phyloP scores from a whole-genome alignment of 2,888 invertebrate species.

The Parthenolecanium corni region DNA sequence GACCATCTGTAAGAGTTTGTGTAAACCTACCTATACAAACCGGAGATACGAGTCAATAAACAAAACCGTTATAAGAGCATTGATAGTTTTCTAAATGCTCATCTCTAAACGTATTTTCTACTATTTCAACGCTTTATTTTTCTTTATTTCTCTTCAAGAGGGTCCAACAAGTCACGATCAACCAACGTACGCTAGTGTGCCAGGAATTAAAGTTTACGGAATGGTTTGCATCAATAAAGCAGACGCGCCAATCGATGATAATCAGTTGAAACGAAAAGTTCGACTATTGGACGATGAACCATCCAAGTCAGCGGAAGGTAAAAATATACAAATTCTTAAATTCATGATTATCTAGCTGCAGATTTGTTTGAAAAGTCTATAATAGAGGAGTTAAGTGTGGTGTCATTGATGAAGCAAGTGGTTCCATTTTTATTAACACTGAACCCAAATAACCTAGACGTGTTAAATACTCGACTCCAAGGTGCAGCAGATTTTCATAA shows the following conservation, averaged over 20 bases:
- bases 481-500: no score
- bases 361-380: no score
- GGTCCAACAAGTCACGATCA: conserved; percentile 90
- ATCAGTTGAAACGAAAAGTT: conserved; percentile 10
- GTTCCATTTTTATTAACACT: no score
- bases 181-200: conserved; percentile 85
- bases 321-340: neutral
- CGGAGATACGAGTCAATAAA: no score
- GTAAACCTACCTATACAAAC: no score
- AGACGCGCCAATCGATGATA: conserved; percentile 1
- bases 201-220: conserved; percentile 83
- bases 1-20: no score
- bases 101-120: neutral
- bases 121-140: conserved; percentile 1
- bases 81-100: neutral
- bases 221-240: conserved; percentile 70
- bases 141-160: conserved; percentile 46
- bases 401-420: no score
- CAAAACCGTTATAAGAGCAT: neutral
- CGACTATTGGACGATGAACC: neutral
- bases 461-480: no score
- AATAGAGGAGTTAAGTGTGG: no score
- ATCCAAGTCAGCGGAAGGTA: conserved; percentile 3
- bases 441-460: no score
- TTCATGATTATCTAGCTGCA: no score